Percentiles rank a stretch among this genome's conserved stretches.
Conservation (phyloP, 2,113 vertebrate species). For the Hippopotamus amphibius region DNA sequence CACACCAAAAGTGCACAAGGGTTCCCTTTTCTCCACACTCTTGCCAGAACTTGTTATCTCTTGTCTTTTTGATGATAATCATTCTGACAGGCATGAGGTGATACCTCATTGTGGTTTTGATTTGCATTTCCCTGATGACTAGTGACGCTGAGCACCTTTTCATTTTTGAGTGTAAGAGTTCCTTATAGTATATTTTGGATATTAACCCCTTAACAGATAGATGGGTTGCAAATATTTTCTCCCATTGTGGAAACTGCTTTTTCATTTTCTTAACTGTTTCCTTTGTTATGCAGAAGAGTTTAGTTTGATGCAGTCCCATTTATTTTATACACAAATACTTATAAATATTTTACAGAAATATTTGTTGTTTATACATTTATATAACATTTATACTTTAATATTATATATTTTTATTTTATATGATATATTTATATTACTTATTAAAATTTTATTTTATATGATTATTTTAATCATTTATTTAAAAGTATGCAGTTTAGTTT, state of each 20-base stretch:
- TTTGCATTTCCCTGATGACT: background rate
- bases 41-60: no score
- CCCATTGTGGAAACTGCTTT: background rate
- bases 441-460: background rate
- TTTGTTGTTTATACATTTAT: background rate
- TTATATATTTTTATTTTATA: background rate
- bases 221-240: background rate
- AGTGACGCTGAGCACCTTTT: background rate
- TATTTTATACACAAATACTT: background rate
- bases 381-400: background rate
- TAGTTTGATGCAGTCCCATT: background rate
- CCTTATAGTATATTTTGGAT: background rate
- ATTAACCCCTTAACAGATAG: background rate
- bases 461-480: background rate
- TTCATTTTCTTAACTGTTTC: background rate
- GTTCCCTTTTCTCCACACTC: background rate
- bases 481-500: background rate
- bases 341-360: background rate
- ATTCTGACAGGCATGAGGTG: background rate
- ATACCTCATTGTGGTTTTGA: background rate
- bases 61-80: background rate
- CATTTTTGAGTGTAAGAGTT: background rate
- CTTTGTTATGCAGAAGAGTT: background rate
- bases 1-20: background rate
- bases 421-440: background rate